phyloP scores from a whole-genome alignment of 2,888 invertebrate genomes.

The Noctua janthe region DNA sequence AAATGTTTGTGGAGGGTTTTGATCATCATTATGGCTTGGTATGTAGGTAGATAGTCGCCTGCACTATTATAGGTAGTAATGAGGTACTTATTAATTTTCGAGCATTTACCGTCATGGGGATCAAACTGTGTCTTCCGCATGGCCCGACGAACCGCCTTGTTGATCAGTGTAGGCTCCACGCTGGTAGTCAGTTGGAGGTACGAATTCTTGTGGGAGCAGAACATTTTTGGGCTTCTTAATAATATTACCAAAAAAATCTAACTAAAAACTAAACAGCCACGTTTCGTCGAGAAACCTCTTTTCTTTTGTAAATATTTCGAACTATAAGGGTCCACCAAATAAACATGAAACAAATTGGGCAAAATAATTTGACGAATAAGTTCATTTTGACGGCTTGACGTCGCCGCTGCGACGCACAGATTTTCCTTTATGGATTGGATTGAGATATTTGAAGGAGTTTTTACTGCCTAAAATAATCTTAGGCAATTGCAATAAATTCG shows the following conservation, averaged over 20 bases:
- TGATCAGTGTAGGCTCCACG: slow-evolving; percentile 84
- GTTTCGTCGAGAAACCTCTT: slow-evolving; percentile 17
- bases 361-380: slow-evolving; percentile 44
- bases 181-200: slow-evolving; percentile 82
- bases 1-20: not conserved
- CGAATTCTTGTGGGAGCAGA: slow-evolving; percentile 85
- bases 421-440: not conserved
- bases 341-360: slow-evolving; percentile 52
- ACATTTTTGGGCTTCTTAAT: slow-evolving; percentile 73
- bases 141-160: slow-evolving; percentile 84
- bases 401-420: slow-evolving; percentile 1
- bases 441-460: slow-evolving; percentile 24
- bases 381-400: slow-evolving; percentile 28
- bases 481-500: not conserved
- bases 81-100: not conserved
- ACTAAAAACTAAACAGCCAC: slow-evolving; percentile 4
- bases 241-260: slow-evolving; percentile 10
- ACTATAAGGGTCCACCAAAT: slow-evolving; percentile 43
- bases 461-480: not conserved
- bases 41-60: not conserved
- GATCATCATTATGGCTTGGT: not conserved
- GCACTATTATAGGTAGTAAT: not conserved
- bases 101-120: slow-evolving; percentile 77
- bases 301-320: slow-evolving; percentile 44
- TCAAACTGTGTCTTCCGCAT: slow-evolving; percentile 77